phyloP scores from a whole-genome alignment of 2,113 vertebrate species.

The Xiphorhynchus elegans region DNA sequence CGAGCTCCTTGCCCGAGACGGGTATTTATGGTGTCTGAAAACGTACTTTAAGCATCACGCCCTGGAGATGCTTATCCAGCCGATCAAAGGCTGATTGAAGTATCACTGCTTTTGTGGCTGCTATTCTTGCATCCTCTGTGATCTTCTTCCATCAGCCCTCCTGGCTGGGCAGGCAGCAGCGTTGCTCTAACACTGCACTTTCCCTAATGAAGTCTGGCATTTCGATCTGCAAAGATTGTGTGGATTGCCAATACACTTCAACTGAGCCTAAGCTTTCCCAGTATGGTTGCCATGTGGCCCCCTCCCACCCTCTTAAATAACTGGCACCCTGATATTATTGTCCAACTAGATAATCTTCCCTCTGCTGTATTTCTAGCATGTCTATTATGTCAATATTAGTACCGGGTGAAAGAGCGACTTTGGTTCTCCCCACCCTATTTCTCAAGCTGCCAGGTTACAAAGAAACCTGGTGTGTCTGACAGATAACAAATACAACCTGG shows the following conservation, averaged over 20 bases:
- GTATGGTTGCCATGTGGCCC: neutral
- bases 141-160: neutral
- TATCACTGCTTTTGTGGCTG: neutral
- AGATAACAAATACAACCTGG: neutral
- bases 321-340: neutral
- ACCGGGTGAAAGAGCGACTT: neutral
- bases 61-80: neutral
- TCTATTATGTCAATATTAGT: neutral
- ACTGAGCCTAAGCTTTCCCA: neutral
- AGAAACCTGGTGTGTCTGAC: neutral
- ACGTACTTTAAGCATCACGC: neutral
- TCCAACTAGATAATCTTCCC: neutral
- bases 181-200: rapidly evolving
- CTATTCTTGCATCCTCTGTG: neutral
- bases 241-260: neutral
- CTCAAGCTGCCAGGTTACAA: neutral
- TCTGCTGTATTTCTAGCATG: neutral
- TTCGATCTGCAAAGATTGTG: neutral
- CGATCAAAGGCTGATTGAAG: neutral
- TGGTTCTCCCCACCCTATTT: neutral
- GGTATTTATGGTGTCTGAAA: neutral
- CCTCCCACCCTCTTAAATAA: neutral
- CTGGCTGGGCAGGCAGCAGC: neutral
- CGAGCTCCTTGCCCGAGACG: neutral
- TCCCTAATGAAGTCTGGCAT: neutral